Evolutionary conservation across 2,888 invertebrate species (phyloP), one percentile per base, ranked within the genome.

Genomic region (Bellardia bayeri): DNA sequence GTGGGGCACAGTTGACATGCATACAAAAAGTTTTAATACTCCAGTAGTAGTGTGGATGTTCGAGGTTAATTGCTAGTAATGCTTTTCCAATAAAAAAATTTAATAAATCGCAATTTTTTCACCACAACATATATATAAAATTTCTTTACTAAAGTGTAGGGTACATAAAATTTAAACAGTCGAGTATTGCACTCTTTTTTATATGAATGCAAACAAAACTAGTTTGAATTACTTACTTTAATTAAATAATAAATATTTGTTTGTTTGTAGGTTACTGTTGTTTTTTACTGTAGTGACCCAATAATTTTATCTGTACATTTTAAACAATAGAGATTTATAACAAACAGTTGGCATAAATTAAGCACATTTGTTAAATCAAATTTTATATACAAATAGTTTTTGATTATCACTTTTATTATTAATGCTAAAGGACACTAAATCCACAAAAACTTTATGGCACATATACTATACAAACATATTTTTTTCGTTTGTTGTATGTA

Each of bases 311-410:
- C 51, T 3, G 3, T 7, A 51, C 5, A 14, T 51, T 51, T 51
- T n/a, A 51, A 51, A 51, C 51, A 51, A 51, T n/a, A 51, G n/a
- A n/a, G 51, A 63, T 63, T 63, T 63, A 63, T 63, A 40, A 61
- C 23, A 63, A 40, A 61, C 23, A 63, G 37, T 63, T 63, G 14
- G 37, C n/a, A 37, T 40, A 37, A 37, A 37, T 63, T 63, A 51
- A 51, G 13, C n/a, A n/a, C 51, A 51, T 51, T 51, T 51, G 2
- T 63, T 5, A 33, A 61, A 37, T 5, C n/a, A 9, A 40, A 64
- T 58, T 58, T 33, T 66, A 14, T 63, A 14, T 40, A 11, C 6
- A 58, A 58, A 11, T 4, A 30, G 23, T 66, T 66, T 66, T 23
- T 51, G 14, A n/a, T 51, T 51, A 13, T 14, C 4, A 11, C 11